Conservation (phyloP, 2,113 vertebrate genomes). For the Mola mola region DNA sequence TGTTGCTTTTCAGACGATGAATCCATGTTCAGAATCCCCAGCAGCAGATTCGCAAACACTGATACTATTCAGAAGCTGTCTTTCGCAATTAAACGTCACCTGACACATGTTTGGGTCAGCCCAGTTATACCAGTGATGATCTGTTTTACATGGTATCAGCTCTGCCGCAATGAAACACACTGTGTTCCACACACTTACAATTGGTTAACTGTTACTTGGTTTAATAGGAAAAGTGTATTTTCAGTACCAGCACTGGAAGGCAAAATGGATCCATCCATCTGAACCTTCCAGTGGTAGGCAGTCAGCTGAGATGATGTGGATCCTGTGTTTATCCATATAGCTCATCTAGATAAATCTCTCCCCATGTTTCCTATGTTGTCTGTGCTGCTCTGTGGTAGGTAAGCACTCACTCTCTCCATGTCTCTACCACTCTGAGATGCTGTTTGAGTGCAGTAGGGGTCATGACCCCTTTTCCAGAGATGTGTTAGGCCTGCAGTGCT, state of each 20-base stretch:
- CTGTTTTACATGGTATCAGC: slow-evolving; percentile 14
- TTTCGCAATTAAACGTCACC: slow-evolving; percentile 43
- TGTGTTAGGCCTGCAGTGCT: slow-evolving; percentile 68
- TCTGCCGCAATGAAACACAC: slow-evolving; percentile 1
- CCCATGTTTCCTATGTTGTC: slow-evolving; percentile 17
- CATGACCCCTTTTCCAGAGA: slow-evolving; percentile 71
- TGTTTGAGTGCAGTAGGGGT: slow-evolving; percentile 72
- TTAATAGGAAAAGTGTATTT: slow-evolving; percentile 6
- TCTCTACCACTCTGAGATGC: slow-evolving; percentile 55
- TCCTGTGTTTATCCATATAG: neutral
- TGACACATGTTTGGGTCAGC: slow-evolving; percentile 31
- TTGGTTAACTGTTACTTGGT: neutral
- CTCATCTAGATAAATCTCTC: slow-evolving; percentile 37
- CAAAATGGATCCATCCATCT: neutral
- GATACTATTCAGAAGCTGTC: slow-evolving; percentile 54
- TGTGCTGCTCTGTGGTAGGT: slow-evolving; percentile 48
- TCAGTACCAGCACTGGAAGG: neutral
- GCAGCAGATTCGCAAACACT: slow-evolving; percentile 66
- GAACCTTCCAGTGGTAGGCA: neutral
- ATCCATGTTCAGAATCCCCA: slow-evolving; percentile 24
- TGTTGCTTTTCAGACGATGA: slow-evolving; percentile 47
- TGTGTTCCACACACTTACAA: neutral
- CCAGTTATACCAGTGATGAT: neutral
- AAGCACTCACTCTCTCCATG: slow-evolving; percentile 45
- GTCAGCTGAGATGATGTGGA: slow-evolving; percentile 25